Base-by-base conservation (phyloP, 2,888 invertebrate species). In the Coleophora flavipennella region DNA sequence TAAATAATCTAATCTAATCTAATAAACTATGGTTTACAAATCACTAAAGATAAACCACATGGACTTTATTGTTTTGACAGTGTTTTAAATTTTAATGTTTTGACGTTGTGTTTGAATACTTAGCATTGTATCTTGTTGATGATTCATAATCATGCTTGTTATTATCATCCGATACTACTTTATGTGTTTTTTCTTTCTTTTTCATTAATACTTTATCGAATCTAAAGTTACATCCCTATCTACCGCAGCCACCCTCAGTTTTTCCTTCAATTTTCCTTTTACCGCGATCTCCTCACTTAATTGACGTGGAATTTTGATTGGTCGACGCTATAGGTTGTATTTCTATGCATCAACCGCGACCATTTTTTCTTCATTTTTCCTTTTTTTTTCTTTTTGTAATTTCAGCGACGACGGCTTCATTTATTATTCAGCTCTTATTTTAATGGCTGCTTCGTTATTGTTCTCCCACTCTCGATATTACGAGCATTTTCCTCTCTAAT, bases 241-340 rank as follows among this genome's bases (percentile, higher is more conserved):
- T 65, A 53, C 57, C 53, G 49, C 63, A 71, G 63, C 72, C 69
- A 72, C 80, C 78, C 83, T 75, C 72, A 73, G 77, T 70, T 75
- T 78, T 81, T 74, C 76, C 80, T 81, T 73, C 75, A 80, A 80
- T 83, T 83, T 84, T 83, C 79, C 79, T 78, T 83, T 80, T 77
- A 67, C 66, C 57, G 63, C 79, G 74, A 81, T 81, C 80, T 80
- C 74, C 70, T 75, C 75, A 68, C 74, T 83, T 84, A 84, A 84
- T 84, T 84, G 83, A 78, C 79, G 80, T 76, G 71, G 80, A 80
- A 83, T 83, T 83, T 83, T 83, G 83, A 84, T 84, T 84, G 81
- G 81, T 77, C 72, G 61, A 59, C 56, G 63, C 59, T 61, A 61
- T 59, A 53, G 71, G 75, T 75, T 73, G 76, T 79, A 78, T 80